A percentile compares a stretch with the other conserved stretches of the same genome.
These are phyloP conservation scores for Lepidurus apus DNA, from an alignment of 1,140 invertebrate species.

Conservation along the genomic window DNA sequence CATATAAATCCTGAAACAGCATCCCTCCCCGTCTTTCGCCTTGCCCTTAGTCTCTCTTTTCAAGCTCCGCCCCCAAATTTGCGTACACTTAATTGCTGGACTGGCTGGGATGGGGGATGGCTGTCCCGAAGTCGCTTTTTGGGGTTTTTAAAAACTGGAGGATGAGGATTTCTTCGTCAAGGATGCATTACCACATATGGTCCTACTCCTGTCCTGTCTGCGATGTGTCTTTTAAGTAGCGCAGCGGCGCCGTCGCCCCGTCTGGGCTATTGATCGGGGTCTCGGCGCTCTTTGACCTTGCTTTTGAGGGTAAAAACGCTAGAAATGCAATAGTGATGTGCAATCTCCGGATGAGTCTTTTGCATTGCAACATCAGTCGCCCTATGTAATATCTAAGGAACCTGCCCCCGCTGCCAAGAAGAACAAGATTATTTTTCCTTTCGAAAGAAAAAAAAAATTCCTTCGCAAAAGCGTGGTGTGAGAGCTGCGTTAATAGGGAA, in stretches of 20 bases:
- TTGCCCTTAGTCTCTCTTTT: background rate
- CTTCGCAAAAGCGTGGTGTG: no score
- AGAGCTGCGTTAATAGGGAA: background rate
- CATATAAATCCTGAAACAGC: background rate
- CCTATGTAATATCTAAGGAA: no score
- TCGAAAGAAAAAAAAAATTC: no score
- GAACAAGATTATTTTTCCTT: no score
- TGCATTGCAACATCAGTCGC: no score
- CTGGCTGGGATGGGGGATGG: no score
- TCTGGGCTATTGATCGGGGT: conserved; percentile 17
- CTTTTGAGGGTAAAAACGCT: background rate
- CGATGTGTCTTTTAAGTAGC: conserved; percentile 8
- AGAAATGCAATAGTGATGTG: no score
- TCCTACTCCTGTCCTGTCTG: background rate
- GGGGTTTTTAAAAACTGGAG: no score
- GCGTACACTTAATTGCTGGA: background rate
- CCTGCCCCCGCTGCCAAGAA: no score
- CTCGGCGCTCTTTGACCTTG: background rate
- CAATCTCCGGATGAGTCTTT: no score
- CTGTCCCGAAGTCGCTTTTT: no score
- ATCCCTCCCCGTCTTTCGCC: background rate
- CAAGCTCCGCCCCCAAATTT: conserved; percentile 8
- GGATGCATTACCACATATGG: conserved; percentile 8
- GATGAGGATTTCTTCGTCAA: background rate
- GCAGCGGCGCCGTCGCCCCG: background rate